Conservation (phyloP, 2,797 vertebrate species). For the Scolopax bukidnonensis region DNA sequence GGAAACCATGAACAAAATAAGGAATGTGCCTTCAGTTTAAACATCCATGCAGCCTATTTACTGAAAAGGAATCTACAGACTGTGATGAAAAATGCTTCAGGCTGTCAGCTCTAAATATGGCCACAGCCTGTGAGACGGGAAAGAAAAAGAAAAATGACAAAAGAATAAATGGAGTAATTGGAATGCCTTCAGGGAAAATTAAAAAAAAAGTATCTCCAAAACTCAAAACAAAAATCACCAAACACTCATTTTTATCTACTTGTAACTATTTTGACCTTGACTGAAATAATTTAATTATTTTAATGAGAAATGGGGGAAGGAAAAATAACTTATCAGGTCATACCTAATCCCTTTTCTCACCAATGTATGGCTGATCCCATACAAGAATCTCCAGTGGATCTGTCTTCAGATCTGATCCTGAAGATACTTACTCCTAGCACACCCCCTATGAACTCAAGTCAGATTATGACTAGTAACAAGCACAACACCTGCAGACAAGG, state of each 20-base stretch:
- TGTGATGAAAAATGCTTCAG: not conserved
- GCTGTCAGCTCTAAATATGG: conserved; percentile 59
- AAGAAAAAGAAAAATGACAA: conserved; percentile 50
- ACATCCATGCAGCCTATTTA: conserved; percentile 69
- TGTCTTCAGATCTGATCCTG: conserved; percentile 34
- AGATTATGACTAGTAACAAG: not conserved
- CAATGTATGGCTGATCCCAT: conserved; percentile 20
- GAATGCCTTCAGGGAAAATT: conserved; percentile 47
- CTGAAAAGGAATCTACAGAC: conserved; percentile 67
- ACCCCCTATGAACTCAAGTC: not conserved
- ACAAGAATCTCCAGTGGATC: conserved; percentile 16
- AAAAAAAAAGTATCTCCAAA: not conserved
- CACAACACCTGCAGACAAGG: conserved; percentile 7
- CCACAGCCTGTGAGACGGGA: conserved; percentile 46
- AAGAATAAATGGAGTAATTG: conserved; percentile 65
- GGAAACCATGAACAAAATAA: conserved; percentile 67
- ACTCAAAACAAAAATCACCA: not conserved
- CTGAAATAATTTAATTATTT: not conserved
- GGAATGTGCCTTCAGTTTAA: conserved; percentile 58
- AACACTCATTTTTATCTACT: not conserved
- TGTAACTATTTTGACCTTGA: not conserved
- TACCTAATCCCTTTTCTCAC: conserved; percentile 7
- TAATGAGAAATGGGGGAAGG: not conserved
- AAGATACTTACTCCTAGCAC: not conserved
- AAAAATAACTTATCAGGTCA: not conserved